These are phyloP conservation scores for Athrips mouffetella DNA, from an alignment of 2,888 invertebrate genomes.

Conservation along the genomic window DNA sequence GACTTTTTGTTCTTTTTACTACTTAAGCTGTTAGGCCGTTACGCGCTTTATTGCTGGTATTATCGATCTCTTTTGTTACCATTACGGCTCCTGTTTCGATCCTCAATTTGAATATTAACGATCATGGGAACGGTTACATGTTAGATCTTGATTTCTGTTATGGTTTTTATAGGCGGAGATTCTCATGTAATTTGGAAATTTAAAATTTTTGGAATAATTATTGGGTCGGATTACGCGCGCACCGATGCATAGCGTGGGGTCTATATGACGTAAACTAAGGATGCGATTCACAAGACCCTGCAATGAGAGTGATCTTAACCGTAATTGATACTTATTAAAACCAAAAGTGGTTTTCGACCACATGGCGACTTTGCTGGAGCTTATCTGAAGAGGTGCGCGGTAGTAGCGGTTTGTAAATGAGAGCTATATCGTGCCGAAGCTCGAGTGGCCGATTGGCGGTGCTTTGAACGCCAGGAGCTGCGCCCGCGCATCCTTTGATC, in stretches of 20 bases:
- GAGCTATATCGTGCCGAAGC: conserved; percentile 50
- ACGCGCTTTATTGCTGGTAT: conserved; percentile 59
- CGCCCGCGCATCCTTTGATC: conserved; percentile 47
- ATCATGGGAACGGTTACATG: conserved; percentile 55
- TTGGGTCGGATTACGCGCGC: conserved; percentile 15
- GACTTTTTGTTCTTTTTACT: conserved; percentile 61
- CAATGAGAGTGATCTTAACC: conserved; percentile 8
- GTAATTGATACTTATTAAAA: conserved; percentile 10
- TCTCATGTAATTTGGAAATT: conserved; percentile 23
- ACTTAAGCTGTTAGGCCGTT: conserved; percentile 72
- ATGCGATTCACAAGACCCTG: conserved; percentile 30
- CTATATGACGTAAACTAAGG: conserved; percentile 42
- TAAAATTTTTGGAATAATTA: conserved; percentile 13
- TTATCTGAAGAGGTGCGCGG: conserved; percentile 48
- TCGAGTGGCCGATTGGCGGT: conserved; percentile 61
- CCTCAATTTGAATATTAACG: conserved; percentile 60
- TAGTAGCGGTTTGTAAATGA: conserved; percentile 54
- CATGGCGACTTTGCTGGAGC: conserved; percentile 22
- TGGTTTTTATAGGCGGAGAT: conserved; percentile 16
- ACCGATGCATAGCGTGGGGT: conserved; percentile 19
- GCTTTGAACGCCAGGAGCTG: conserved; percentile 43
- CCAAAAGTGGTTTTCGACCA: conserved; percentile 8
- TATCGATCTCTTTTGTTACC: conserved; percentile 69
- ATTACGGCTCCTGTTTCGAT: conserved; percentile 52
- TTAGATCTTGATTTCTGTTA: conserved; percentile 22